These are phyloP conservation scores for Polymixis lichenea DNA, from an alignment of 2,888 invertebrate species.

Conservation along the genomic window DNA sequence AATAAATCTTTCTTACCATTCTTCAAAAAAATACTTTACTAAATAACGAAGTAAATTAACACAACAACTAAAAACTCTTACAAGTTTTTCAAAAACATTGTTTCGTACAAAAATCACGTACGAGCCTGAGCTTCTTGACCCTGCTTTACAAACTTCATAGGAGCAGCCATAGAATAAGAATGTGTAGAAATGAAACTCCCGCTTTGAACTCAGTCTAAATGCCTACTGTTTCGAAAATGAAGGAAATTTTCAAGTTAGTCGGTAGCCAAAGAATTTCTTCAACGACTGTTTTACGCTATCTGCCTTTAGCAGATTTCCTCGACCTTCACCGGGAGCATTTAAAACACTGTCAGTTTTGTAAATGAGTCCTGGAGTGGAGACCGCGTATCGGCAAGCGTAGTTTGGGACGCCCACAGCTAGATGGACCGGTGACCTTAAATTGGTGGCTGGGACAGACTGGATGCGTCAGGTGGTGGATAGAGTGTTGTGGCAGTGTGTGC, in stretches of 20 bases:
- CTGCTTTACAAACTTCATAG: slow-evolving; percentile 40
- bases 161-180: slow-evolving; percentile 21
- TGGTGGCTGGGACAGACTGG: too few relatives aligned
- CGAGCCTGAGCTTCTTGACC: slow-evolving; percentile 59
- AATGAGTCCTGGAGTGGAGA: too few relatives aligned
- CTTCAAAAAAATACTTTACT: neutral
- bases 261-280: too few relatives aligned
- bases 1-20: neutral
- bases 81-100: slow-evolving; percentile 47
- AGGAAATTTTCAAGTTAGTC: neutral
- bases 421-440: too few relatives aligned
- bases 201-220: neutral
- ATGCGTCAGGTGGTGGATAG: too few relatives aligned
- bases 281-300: neutral
- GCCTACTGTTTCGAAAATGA: too few relatives aligned
- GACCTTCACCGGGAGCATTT: neutral
- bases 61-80: slow-evolving; percentile 41
- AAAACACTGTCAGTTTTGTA: too few relatives aligned
- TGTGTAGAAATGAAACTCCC: neutral
- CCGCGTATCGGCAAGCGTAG: too few relatives aligned
- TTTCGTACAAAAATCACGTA: slow-evolving; percentile 66
- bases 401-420: too few relatives aligned
- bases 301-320: neutral
- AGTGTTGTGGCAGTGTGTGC: too few relatives aligned
- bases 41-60: slow-evolving; percentile 42